These are phyloP conservation scores for Litocranius walleri DNA, from an alignment of 2,113 vertebrate genomes.

Conservation along the genomic window DNA sequence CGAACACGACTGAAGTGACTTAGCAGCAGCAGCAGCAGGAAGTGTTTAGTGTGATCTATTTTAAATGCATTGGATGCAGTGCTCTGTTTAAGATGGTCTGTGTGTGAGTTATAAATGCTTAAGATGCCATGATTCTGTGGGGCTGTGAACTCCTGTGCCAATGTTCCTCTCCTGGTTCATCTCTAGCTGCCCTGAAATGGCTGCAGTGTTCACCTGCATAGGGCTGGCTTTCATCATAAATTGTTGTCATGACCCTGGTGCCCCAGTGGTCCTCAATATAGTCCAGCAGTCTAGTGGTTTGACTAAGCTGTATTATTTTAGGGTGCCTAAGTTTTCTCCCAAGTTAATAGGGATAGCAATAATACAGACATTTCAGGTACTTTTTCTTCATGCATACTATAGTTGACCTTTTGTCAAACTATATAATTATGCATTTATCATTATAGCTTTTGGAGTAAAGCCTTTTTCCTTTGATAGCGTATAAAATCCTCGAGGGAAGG, in stretches of 20 bases:
- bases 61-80: not conserved
- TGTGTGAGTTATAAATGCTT: not conserved
- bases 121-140: not conserved
- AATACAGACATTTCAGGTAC: not conserved
- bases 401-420: not conserved
- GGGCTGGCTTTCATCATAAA: not conserved
- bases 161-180: not conserved
- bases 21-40: not conserved
- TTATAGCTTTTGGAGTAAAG: not conserved
- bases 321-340: not conserved
- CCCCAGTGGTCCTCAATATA: not conserved
- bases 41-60: not conserved
- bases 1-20: fast-evolving
- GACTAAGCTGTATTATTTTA: not conserved
- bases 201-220: not conserved
- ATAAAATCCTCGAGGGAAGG: not conserved
- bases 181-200: not conserved
- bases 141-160: not conserved
- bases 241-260: not conserved
- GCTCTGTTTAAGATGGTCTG: not conserved
- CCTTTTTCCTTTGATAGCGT: not conserved
- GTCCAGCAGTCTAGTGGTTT: not conserved
- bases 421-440: not conserved
- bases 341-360: not conserved
- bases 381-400: not conserved